Base-by-base conservation (phyloP, 2,113 vertebrate genomes). In the Toxotes chatareus region DNA sequence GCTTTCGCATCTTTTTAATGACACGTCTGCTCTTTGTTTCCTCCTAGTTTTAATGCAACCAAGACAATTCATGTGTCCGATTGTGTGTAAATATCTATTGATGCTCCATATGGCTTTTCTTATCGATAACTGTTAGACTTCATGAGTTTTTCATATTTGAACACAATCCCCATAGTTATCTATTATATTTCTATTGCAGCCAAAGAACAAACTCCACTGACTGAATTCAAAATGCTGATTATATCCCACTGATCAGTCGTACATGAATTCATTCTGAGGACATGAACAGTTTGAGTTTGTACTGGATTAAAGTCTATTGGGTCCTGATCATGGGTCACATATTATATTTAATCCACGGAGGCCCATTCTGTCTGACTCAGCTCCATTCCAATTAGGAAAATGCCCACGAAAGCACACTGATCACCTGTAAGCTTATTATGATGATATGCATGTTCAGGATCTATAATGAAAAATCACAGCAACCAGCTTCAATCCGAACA, bases 401-500 rank as follows among this genome's bases (percentile, higher is more conserved):
- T 44, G 16, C 56, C n/a, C 65, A 57, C 55, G n/a, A n/a, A 14
- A 4, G 11, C 21, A 53, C 32, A 56, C 32, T 56, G 12, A 49
- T 40, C n/a, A 21, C 5, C 38, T 67, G 13, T 38, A 55, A 32
- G 21, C 8, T 5, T 14, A 49, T 51, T 31, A 56, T 65, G 19
- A 71, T 38, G 32, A 5, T 27, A 27, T 27, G 27, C 27, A 27
- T 27, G 27, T 27, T 27, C 5, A 13, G 19, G 5, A 21, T 19
- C 44, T 23, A 4, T 64, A 64, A 42, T 12, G 19, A 61, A 63
- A 34, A 23, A 56, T 68, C 49, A 19, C 12, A 14, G 7, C 32
- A 23, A 17, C 16, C 59, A 51, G 40, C 31, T 73, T 60, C 44
- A 76, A 34, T 67, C 23, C 21, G 32, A 1, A 61, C n/a, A 79